Evolutionary conservation across 2,888 invertebrate genomes (phyloP).

Genomic region (Gryllus longicercus): DNA sequence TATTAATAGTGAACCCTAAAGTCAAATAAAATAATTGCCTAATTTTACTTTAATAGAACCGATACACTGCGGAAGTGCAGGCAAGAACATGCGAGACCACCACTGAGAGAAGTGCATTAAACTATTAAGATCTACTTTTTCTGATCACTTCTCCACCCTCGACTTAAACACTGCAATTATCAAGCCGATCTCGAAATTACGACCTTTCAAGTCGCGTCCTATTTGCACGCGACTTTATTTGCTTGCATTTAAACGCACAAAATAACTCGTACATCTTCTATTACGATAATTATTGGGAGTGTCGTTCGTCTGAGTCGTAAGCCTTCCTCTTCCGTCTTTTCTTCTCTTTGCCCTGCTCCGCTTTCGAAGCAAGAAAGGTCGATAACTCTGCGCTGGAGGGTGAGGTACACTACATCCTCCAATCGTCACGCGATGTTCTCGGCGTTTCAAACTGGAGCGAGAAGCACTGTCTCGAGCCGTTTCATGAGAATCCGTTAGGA

Average conservation of each 20-base stretch:
- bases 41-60: background rate
- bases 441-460: too few species aligned
- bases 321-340: background rate
- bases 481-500: too few species aligned
- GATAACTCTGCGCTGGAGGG: too few species aligned
- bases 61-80: background rate
- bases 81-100: background rate
- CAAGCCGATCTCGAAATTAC: background rate
- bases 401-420: too few species aligned
- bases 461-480: too few species aligned
- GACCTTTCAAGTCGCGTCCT: background rate
- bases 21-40: background rate
- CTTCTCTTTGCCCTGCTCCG: background rate
- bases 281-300: conserved; percentile 6
- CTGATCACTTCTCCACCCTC: background rate
- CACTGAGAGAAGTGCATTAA: background rate
- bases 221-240: background rate
- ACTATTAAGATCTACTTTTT: conserved; percentile 1
- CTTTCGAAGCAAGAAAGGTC: background rate
- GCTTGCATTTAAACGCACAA: background rate
- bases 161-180: background rate
- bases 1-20: too few species aligned
- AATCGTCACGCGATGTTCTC: too few species aligned
- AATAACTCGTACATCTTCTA: background rate
- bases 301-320: background rate